phyloP scores from a whole-genome alignment of 1,140 invertebrate species.

The Eupristina koningsbergeri region DNA sequence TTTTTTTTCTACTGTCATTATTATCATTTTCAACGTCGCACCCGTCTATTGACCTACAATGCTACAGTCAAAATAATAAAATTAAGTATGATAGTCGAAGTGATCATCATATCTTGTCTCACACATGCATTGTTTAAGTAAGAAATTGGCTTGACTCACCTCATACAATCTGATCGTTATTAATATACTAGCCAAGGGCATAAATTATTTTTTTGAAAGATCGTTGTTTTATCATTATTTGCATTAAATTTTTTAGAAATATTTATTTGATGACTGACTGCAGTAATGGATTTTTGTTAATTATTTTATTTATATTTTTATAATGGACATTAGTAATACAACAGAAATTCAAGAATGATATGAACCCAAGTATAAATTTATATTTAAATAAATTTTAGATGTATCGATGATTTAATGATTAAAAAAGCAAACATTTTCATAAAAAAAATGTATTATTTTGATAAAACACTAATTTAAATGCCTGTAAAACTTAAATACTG shows the following conservation, averaged over 20 bases:
- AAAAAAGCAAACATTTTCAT: too few relatives aligned
- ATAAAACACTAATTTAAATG: background rate
- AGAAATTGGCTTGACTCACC: conserved; percentile 23
- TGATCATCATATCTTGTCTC: background rate
- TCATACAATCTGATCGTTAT: background rate
- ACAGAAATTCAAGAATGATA: too few relatives aligned
- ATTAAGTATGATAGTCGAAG: conserved; percentile 14
- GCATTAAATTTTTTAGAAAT: background rate
- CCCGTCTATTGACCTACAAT: background rate
- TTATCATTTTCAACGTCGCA: background rate
- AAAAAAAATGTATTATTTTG: too few relatives aligned
- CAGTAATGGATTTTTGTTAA: too few relatives aligned
- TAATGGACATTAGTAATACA: too few relatives aligned
- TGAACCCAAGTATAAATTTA: too few relatives aligned
- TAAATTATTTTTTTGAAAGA: background rate
- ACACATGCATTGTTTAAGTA: conserved; percentile 20
- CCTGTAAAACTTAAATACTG: background rate
- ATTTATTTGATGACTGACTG: too few relatives aligned
- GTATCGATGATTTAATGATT: too few relatives aligned
- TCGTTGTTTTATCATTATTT: background rate
- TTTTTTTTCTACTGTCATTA: too few relatives aligned
- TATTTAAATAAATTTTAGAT: too few relatives aligned
- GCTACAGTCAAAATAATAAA: conserved; percentile 32
- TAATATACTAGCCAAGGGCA: background rate
- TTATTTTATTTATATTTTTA: too few relatives aligned